Base-by-base conservation (phyloP, 2,113 vertebrate species). In the Haemorhous mexicanus region DNA sequence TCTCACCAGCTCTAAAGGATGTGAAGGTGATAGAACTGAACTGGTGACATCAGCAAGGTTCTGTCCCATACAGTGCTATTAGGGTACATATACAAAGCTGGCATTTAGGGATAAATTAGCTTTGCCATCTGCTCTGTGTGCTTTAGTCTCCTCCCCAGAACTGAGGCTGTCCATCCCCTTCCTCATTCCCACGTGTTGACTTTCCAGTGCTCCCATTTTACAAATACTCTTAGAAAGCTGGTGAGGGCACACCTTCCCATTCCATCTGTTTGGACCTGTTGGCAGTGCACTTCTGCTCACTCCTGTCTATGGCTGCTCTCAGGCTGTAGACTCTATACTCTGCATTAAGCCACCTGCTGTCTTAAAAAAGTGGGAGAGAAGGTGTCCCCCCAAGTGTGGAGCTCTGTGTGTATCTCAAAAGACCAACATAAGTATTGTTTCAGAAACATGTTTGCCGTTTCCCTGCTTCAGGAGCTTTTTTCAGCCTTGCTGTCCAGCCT, bases 181-280 rank as follows among this genome's bases (percentile, higher is more conserved):
- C 87, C 89, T 89, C 74, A 35, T 96, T 95, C 84, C 70, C 73
- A 10, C 44, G 68, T 8, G 44, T 89, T 97, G 93, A 90, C 89
- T 79, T 68, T 41, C 59, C 93, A 84, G 90, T 79, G 55, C 80
- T 96, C 93, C 85, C 49, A 33, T 62, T 88, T 76, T 84, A 76
- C 58, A 91, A 20, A 72, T 66, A 50, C 82, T 84, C 58, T 32
- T 67, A 11, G 76, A 53, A 82, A 55, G 64, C 49, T 90, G 75
- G 35, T 85, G 79, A 69, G 72, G 62, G 68, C 66, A 73, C 73
- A 87, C 30, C 68, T 94, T 88, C 39, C 89, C 33, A 10, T 16
- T 81, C 72, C 15, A 3, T 79, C 70, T 68, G 22, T 66, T 55
- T 53, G 73, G 33, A 76, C 53, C 55, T 67, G 46, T 41, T 68